These are phyloP conservation scores for Sussaba pulchella DNA, from an alignment of 2,888 invertebrate genomes.

Conservation along the genomic window DNA sequence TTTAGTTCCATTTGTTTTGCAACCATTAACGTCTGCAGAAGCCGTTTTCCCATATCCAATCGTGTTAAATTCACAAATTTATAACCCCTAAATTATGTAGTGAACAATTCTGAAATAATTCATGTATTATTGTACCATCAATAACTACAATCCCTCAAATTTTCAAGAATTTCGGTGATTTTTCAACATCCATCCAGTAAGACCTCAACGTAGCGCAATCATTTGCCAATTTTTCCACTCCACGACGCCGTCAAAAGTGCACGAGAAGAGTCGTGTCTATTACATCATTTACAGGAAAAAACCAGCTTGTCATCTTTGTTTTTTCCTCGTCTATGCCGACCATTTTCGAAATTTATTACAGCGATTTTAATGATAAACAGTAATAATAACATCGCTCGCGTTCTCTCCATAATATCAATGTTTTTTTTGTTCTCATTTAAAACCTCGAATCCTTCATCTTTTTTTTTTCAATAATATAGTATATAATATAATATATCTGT, in stretches of 20 bases:
- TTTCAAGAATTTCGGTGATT: too few relatives aligned
- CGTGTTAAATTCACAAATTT: too few relatives aligned
- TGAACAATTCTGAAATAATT: too few relatives aligned
- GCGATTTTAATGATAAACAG: conserved; percentile 30
- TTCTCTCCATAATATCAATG: conserved; percentile 19
- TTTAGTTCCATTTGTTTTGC: too few relatives aligned
- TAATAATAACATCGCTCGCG: conserved; percentile 35
- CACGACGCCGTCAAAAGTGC: conserved; percentile 44
- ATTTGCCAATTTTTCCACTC: conserved; percentile 25
- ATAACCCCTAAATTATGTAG: too few relatives aligned
- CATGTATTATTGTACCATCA: too few relatives aligned
- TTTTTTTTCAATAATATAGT: conserved; percentile 58
- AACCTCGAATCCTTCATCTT: conserved; percentile 31
- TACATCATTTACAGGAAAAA: conserved; percentile 45
- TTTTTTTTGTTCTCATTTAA: conserved; percentile 9
- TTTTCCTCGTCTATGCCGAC: conserved; percentile 3
- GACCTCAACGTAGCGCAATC: too few relatives aligned
- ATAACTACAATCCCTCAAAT: too few relatives aligned
- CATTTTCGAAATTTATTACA: conserved; percentile 46
- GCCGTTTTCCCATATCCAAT: too few relatives aligned
- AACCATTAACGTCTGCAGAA: too few relatives aligned
- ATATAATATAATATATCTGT: conserved; percentile 58
- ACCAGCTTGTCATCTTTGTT: not conserved
- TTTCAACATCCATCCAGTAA: too few relatives aligned
- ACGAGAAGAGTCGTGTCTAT: conserved; percentile 45